Evolutionary conservation across 2,113 vertebrate genomes (phyloP).

Genomic region (Siniperca chuatsi): DNA sequence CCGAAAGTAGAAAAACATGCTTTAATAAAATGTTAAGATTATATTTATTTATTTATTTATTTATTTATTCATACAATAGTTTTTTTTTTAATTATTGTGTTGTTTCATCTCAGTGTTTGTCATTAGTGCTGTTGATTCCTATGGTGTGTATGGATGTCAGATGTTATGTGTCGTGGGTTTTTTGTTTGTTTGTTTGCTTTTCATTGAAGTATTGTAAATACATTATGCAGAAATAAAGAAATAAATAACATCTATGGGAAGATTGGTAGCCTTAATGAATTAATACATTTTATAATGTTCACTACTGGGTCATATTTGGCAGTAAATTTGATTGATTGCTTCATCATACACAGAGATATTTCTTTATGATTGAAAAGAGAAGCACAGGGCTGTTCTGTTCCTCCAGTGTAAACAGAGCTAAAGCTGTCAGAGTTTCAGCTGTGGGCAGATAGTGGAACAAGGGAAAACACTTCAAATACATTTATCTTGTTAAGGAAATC

Average conservation of each 20-base stretch:
- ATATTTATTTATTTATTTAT: neutral
- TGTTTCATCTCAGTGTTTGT: neutral
- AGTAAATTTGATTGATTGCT: conserved; percentile 8
- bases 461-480: conserved; percentile 35
- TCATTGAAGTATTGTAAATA: neutral
- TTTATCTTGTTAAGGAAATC: conserved; percentile 30
- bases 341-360: neutral
- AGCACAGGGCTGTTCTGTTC: neutral
- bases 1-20: neutral
- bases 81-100: too few relatives aligned
- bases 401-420: conserved; percentile 38
- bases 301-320: neutral
- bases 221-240: neutral
- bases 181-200: neutral
- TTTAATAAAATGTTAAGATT: neutral
- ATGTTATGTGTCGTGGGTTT: neutral
- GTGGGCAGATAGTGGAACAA: conserved; percentile 14
- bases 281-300: neutral
- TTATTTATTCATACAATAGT: neutral
- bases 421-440: conserved; percentile 22
- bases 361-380: neutral
- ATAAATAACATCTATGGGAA: neutral
- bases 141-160: neutral
- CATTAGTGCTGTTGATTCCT: neutral
- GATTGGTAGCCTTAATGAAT: neutral